phyloP scores from a whole-genome alignment of 2,888 invertebrate genomes.

The Kryphioiulus occultus region DNA sequence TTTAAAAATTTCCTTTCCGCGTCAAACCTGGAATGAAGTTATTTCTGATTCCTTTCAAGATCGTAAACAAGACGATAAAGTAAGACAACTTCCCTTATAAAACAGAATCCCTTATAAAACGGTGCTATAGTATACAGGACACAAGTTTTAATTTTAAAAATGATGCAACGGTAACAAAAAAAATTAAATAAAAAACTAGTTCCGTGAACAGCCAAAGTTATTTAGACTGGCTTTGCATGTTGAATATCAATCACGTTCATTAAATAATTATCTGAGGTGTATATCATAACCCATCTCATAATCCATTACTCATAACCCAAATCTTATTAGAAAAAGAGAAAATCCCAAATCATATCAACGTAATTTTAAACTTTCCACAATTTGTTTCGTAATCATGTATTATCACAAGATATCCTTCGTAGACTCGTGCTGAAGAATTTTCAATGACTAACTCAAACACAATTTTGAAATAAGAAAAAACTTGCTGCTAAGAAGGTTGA shows the following conservation, averaged over 20 bases:
- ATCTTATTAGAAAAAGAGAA: not conserved
- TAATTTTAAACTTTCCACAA: too few species aligned
- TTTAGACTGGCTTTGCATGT: not conserved
- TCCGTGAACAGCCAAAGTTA: not conserved
- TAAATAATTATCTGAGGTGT: not conserved
- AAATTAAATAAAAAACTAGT: not conserved
- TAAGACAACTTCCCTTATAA: not conserved
- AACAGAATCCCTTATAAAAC: not conserved
- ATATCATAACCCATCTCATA: too few species aligned
- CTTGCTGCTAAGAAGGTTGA: not conserved
- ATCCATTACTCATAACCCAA: not conserved
- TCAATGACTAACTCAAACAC: not conserved
- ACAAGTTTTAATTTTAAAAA: slow-evolving; percentile 21
- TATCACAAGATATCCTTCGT: too few species aligned
- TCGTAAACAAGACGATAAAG: slow-evolving; percentile 9
- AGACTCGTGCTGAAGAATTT: too few species aligned
- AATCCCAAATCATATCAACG: too few species aligned
- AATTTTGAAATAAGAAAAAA: not conserved
- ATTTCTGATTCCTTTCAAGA: slow-evolving; percentile 21
- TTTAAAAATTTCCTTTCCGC: not conserved
- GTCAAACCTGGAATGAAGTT: slow-evolving; percentile 27
- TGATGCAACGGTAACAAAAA: not conserved
- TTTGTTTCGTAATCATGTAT: too few species aligned
- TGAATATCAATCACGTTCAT: not conserved
- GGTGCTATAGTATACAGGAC: not conserved